Evolutionary conservation across 2,113 vertebrate genomes (phyloP).

Genomic region (Platysternon megacephalum): DNA sequence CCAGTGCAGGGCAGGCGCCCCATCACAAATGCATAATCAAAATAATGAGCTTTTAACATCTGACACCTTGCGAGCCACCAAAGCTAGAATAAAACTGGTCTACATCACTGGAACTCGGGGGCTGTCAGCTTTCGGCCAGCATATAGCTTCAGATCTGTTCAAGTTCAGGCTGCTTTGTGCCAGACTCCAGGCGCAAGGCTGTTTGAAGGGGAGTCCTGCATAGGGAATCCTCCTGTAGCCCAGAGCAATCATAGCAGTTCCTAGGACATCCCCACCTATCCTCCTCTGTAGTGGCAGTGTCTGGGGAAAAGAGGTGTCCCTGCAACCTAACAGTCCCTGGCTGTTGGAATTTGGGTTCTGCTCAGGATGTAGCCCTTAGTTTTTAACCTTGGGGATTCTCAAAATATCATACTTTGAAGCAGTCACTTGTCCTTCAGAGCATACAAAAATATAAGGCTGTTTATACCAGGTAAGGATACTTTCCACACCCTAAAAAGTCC

Average conservation of each 20-base stretch:
- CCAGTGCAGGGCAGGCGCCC: too few species aligned
- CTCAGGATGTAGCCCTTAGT: not conserved
- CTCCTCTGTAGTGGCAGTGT: not conserved
- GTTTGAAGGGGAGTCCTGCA: not conserved
- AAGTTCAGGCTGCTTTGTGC: not conserved
- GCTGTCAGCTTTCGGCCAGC: too few species aligned
- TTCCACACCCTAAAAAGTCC: not conserved
- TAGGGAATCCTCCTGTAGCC: not conserved
- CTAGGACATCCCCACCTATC: not conserved
- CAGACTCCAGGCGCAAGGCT: not conserved
- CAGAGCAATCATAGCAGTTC: not conserved
- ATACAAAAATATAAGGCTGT: not conserved
- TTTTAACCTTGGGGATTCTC: not conserved
- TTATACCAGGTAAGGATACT: not conserved
- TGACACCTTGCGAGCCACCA: not conserved
- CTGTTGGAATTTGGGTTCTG: not conserved
- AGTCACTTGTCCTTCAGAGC: not conserved
- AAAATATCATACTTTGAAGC: not conserved
- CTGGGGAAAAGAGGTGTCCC: not conserved
- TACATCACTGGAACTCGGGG: not conserved
- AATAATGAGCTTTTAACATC: not conserved
- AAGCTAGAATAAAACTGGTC: not conserved
- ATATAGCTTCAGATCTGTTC: not conserved
- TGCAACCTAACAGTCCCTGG: not conserved
- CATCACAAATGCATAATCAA: not conserved